Percentiles rank a stretch among this genome's conserved stretches.
Evolutionary conservation across 2,113 vertebrate genomes (phyloP).

Genomic region (Trichomycterus rosablanca): DNA sequence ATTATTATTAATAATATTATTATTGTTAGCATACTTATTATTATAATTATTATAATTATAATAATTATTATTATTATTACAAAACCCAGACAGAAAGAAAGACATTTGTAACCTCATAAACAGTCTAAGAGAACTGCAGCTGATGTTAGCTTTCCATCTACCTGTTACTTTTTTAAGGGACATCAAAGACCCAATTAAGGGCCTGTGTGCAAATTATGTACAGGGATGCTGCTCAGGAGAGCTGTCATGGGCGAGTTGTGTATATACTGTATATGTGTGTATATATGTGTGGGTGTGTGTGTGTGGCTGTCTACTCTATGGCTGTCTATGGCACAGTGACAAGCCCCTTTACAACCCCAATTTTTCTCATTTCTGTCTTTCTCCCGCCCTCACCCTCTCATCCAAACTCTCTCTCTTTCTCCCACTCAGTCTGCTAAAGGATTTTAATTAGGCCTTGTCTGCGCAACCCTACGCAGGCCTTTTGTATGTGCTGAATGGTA

Average conservation of each 20-base stretch:
- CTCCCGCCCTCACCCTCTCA: conserved; percentile 52
- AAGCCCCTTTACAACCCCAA: conserved; percentile 60
- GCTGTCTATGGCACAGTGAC: conserved; percentile 52
- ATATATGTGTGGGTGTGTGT: conserved; percentile 34
- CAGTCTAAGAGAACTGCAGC: conserved; percentile 11
- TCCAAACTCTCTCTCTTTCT: conserved; percentile 61
- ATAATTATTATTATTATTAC: too few relatives aligned
- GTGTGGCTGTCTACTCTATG: conserved; percentile 56
- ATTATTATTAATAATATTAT: too few relatives aligned
- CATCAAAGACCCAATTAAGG: conserved; percentile 99
- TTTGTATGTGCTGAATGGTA: conserved; percentile 75
- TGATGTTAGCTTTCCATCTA: conserved; percentile 53
- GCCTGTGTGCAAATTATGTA: conserved; percentile 81
- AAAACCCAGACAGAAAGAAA: background rate
- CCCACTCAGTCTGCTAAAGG: conserved; percentile 72
- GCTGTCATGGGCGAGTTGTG: conserved; percentile 74
- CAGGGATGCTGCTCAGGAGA: conserved; percentile 73
- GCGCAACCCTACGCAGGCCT: conserved; percentile 66
- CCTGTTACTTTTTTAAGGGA: conserved; percentile 79
- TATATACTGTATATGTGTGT: conserved; percentile 35
- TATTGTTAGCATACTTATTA: too few relatives aligned
- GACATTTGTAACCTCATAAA: conserved; percentile 47
- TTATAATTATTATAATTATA: too few relatives aligned
- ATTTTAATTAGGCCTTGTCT: conserved; percentile 83
- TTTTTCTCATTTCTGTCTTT: conserved; percentile 61